A percentile compares a stretch with the other conserved stretches of the same genome.
These are phyloP conservation scores for Coptotermes formosanus DNA, from an alignment of 1,140 invertebrate genomes.

Conservation along the genomic window DNA sequence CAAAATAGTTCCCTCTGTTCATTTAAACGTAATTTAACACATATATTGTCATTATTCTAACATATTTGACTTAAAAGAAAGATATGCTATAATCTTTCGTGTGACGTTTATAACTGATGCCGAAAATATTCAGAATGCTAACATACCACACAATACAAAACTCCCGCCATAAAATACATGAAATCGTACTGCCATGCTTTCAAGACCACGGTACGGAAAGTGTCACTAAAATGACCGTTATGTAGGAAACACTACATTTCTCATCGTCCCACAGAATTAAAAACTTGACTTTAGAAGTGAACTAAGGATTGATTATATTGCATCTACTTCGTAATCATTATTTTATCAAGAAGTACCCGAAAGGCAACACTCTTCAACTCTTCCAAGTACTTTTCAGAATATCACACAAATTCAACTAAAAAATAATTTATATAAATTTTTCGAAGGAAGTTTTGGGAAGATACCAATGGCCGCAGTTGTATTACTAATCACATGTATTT, in stretches of 20 bases:
- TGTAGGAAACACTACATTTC: background rate
- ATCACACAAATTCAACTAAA: background rate
- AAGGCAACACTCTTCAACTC: too few relatives aligned
- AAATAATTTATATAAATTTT: background rate
- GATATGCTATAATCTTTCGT: background rate
- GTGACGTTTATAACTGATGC: background rate
- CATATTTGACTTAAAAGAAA: background rate
- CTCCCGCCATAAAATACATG: background rate
- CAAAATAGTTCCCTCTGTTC: background rate
- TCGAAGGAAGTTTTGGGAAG: background rate
- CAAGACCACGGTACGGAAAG: background rate
- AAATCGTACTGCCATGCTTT: background rate
- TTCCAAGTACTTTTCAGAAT: background rate
- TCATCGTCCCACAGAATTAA: background rate
- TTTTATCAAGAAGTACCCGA: too few relatives aligned
- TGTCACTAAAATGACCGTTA: background rate
- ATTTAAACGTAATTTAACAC: background rate
- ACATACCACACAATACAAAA: background rate
- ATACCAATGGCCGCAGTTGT: background rate
- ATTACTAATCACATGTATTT: constrained; percentile 21
- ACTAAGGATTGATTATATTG: too few relatives aligned
- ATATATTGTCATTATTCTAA: background rate
- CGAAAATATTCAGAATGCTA: background rate
- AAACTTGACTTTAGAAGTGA: background rate
- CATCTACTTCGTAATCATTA: too few relatives aligned